phyloP scores from a whole-genome alignment of 2,888 invertebrate species.

The Chrysotoxum bicinctum region DNA sequence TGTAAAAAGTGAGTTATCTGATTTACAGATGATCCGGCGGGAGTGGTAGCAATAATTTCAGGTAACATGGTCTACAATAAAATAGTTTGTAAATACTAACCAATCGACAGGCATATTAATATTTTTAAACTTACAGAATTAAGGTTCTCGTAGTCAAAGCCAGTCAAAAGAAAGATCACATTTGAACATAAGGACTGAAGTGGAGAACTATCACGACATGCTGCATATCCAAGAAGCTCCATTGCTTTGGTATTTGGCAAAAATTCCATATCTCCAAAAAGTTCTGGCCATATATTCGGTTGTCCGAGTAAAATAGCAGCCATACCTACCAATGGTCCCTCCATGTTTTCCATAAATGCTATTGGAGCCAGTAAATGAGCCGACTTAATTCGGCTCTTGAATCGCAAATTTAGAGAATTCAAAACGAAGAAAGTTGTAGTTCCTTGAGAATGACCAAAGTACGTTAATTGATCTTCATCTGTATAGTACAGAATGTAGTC shows the following conservation, averaged over 20 bases:
- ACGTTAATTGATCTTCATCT: slow-evolving; percentile 77
- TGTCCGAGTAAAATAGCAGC: too few relatives aligned
- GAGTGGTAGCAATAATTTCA: slow-evolving; percentile 77
- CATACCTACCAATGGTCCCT: slow-evolving; percentile 83
- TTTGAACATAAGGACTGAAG: slow-evolving; percentile 77
- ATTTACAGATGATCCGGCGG: slow-evolving; percentile 77
- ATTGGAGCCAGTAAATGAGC: slow-evolving; percentile 80
- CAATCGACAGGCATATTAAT: neutral
- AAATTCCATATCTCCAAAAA: slow-evolving; percentile 79
- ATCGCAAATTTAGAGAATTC: slow-evolving; percentile 78
- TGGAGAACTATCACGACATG: slow-evolving; percentile 77
- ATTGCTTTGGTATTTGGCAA: slow-evolving; percentile 79
- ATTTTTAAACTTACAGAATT: slow-evolving; percentile 76
- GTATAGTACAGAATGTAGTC: slow-evolving; percentile 77
- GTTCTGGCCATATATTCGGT: slow-evolving; percentile 79
- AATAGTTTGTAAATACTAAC: neutral
- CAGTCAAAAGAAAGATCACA: slow-evolving; percentile 79
- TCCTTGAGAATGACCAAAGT: slow-evolving; percentile 80
- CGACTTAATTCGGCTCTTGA: slow-evolving; percentile 78
- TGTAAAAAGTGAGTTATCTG: slow-evolving; percentile 77
- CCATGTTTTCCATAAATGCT: slow-evolving; percentile 78
- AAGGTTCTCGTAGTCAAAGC: slow-evolving; percentile 78
- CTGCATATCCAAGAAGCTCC: slow-evolving; percentile 78
- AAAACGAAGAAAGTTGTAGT: slow-evolving; percentile 79
- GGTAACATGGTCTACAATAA: slow-evolving; percentile 75